These are phyloP conservation scores for Eira barbara DNA, from an alignment of 2,113 vertebrate species.

Conservation along the genomic window DNA sequence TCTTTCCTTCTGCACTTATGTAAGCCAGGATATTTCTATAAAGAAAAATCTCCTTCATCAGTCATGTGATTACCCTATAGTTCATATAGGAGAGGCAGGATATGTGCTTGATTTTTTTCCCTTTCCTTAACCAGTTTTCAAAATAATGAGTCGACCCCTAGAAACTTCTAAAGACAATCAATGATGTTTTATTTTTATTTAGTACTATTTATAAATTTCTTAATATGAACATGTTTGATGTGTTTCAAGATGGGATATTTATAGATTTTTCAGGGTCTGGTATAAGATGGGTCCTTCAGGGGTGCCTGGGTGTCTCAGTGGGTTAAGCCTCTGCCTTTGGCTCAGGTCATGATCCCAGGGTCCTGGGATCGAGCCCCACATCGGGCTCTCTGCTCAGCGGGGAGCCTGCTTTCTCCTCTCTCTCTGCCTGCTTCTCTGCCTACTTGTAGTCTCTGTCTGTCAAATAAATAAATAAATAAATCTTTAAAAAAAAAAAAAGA, in stretches of 20 bases:
- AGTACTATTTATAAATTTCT: neutral
- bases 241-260: neutral
- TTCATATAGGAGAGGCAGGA: neutral
- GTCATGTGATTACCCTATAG: neutral
- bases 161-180: neutral
- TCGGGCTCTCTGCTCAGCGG: too few species aligned
- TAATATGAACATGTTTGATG: neutral
- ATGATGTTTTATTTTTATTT: neutral
- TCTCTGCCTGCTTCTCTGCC: too few species aligned
- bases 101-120: neutral
- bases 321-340: too few species aligned
- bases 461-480: too few species aligned
- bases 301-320: too few species aligned
- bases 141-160: neutral
- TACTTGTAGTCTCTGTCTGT: too few species aligned
- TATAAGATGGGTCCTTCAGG: neutral
- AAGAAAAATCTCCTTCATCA: neutral
- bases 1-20: neutral
- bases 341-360: too few species aligned
- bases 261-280: neutral
- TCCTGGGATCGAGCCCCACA: too few species aligned
- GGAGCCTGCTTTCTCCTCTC: too few species aligned
- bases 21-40: neutral
- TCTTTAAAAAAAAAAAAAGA: too few species aligned
- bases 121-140: neutral